These are phyloP conservation scores for Colletes collaris DNA, from an alignment of 2,888 invertebrate species.

Conservation along the genomic window DNA sequence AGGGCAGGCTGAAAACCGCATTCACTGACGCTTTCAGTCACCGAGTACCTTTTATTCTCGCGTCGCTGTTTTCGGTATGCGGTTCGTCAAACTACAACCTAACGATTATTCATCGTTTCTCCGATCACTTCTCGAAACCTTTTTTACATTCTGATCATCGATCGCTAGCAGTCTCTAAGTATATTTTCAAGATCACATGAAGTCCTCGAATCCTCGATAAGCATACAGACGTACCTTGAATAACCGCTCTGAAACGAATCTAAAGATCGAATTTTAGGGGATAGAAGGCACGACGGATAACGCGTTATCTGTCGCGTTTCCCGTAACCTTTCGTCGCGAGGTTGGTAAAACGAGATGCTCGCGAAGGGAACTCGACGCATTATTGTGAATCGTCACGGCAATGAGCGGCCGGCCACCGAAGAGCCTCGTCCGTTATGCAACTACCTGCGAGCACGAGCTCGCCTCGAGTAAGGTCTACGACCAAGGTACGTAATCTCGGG, in stretches of 20 bases:
- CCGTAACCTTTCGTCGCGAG: slow-evolving; percentile 54
- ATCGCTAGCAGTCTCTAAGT: too few relatives aligned
- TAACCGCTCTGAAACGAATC: too few relatives aligned
- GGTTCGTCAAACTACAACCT: too few relatives aligned
- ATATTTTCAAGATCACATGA: too few relatives aligned
- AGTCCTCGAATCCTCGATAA: too few relatives aligned
- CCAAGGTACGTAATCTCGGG: slow-evolving; percentile 74
- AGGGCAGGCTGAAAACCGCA: slow-evolving; percentile 31
- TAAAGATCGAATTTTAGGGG: not conserved
- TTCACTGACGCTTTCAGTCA: not conserved
- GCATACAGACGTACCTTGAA: too few relatives aligned
- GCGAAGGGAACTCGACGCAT: slow-evolving; percentile 53
- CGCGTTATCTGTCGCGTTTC: slow-evolving; percentile 16
- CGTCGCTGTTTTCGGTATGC: too few relatives aligned
- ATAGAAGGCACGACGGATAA: slow-evolving; percentile 25
- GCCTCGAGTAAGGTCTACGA: slow-evolving; percentile 75
- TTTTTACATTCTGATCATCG: too few relatives aligned
- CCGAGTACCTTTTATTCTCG: too few relatives aligned
- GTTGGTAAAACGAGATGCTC: slow-evolving; percentile 48
- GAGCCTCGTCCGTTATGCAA: slow-evolving; percentile 64
- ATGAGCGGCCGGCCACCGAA: slow-evolving; percentile 57
- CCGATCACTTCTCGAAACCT: too few relatives aligned
- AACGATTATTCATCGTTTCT: too few relatives aligned
- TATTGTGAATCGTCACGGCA: slow-evolving; percentile 66
- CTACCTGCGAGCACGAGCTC: slow-evolving; percentile 53